Conservation (phyloP, 2,113 vertebrate genomes). For the Epinephelus fuscoguttatus region DNA sequence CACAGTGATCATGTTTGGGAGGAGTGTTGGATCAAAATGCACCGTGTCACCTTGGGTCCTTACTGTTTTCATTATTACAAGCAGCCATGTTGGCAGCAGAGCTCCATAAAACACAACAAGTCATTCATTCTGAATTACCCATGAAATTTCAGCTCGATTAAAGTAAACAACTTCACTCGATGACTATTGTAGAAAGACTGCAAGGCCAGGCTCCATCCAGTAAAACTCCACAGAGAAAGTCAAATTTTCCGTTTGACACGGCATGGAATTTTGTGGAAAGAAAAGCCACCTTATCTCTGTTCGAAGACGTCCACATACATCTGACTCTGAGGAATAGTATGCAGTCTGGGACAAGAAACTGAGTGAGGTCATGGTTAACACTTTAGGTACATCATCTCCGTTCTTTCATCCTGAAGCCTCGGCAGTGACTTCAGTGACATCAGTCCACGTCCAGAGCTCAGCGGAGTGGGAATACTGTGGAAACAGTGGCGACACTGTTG, state of each 20-base stretch:
- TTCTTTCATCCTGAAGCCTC: not conserved
- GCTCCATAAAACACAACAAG: conserved; percentile 39
- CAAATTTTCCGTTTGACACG: conserved; percentile 38
- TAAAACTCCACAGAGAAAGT: conserved; percentile 24
- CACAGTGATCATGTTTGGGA: conserved; percentile 32
- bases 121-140: conserved; percentile 59
- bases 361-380: conserved; percentile 7
- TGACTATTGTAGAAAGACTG: conserved; percentile 24
- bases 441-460: not conserved
- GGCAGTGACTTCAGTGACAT: not conserved
- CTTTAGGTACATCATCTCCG: not conserved
- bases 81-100: conserved; percentile 54
- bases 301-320: conserved; percentile 12
- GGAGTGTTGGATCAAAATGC: conserved; percentile 48
- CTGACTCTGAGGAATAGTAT: conserved; percentile 17
- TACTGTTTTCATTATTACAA: conserved; percentile 53
- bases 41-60: conserved; percentile 53
- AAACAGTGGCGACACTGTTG: conserved; percentile 26
- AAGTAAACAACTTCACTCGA: conserved; percentile 57
- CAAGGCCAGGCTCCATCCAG: conserved; percentile 31
- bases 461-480: conserved; percentile 12
- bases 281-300: conserved; percentile 14
- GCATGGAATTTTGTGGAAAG: not conserved
- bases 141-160: conserved; percentile 54
- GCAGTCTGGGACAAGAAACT: not conserved